phyloP scores from a whole-genome alignment of 2,113 vertebrate species.

The Dromas ardeola region DNA sequence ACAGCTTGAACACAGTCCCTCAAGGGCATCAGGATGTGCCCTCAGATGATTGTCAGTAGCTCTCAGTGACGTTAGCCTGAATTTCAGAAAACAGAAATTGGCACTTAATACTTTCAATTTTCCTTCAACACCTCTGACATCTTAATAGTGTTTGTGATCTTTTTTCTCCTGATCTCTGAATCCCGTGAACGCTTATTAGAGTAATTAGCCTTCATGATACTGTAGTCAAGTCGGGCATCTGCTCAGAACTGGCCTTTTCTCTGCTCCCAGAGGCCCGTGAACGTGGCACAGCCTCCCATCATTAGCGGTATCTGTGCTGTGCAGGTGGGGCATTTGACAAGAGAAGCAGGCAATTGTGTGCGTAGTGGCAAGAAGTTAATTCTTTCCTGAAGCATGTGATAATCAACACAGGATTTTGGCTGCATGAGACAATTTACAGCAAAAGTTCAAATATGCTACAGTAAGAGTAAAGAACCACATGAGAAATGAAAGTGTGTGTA shows the following conservation, averaged over 20 bases:
- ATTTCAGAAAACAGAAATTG: constrained; percentile 13
- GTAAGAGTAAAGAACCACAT: background rate
- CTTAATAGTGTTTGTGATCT: constrained; percentile 28
- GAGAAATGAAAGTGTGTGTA: background rate
- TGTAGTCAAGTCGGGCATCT: background rate
- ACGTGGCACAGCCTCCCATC: background rate
- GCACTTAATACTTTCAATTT: constrained; percentile 21
- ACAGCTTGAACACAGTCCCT: background rate
- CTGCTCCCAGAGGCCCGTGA: background rate
- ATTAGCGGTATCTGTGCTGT: background rate
- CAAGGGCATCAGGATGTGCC: background rate
- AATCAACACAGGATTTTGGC: background rate
- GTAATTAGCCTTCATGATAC: constrained; percentile 40
- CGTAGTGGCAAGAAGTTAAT: background rate
- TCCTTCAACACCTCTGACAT: constrained; percentile 9
- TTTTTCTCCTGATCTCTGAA: constrained; percentile 12
- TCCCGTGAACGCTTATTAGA: constrained; percentile 18
- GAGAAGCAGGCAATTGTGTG: background rate
- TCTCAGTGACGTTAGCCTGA: background rate
- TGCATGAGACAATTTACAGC: background rate
- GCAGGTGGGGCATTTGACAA: background rate
- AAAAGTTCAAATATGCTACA: background rate
- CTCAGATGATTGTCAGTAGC: background rate
- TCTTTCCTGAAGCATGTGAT: background rate
- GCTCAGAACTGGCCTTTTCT: constrained; percentile 36